Evolutionary conservation across 2,113 vertebrate species (phyloP).

Genomic region (Glaucidium brasilianum): DNA sequence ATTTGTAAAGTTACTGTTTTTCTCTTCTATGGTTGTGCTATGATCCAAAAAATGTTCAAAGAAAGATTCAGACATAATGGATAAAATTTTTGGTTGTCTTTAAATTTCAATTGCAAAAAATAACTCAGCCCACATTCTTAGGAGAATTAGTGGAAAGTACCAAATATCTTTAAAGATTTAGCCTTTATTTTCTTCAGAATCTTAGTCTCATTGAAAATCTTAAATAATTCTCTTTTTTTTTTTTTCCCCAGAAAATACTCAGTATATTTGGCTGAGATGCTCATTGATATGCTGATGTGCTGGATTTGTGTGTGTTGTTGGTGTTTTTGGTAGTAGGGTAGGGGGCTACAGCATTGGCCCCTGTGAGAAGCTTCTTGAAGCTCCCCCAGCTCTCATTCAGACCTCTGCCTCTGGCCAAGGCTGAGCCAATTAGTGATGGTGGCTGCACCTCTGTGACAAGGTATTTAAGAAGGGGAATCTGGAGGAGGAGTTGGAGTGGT

Average conservation of each 20-base stretch:
- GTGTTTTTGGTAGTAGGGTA: too few relatives aligned
- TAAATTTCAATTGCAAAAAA: not conserved
- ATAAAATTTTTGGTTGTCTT: not conserved
- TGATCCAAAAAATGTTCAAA: not conserved
- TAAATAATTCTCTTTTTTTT: not conserved
- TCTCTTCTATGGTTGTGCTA: not conserved
- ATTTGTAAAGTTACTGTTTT: not conserved
- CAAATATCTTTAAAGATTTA: not conserved
- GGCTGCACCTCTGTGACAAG: too few relatives aligned
- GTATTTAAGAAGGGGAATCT: too few relatives aligned
- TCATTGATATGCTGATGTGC: not conserved
- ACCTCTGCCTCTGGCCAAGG: too few relatives aligned
- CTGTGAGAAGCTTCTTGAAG: too few relatives aligned
- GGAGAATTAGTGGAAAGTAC: not conserved
- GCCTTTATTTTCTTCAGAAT: not conserved
- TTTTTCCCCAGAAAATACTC: not conserved
- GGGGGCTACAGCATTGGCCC: too few relatives aligned
- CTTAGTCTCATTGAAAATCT: not conserved
- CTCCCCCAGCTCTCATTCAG: too few relatives aligned
- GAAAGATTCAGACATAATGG: not conserved
- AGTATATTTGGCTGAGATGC: not conserved
- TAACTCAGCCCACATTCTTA: not conserved
- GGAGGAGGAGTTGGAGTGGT: too few relatives aligned
- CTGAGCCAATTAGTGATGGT: too few relatives aligned
- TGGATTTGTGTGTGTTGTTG: too few relatives aligned